Conservation (phyloP, 1,140 invertebrate genomes). For the Habropoda laboriosa region DNA sequence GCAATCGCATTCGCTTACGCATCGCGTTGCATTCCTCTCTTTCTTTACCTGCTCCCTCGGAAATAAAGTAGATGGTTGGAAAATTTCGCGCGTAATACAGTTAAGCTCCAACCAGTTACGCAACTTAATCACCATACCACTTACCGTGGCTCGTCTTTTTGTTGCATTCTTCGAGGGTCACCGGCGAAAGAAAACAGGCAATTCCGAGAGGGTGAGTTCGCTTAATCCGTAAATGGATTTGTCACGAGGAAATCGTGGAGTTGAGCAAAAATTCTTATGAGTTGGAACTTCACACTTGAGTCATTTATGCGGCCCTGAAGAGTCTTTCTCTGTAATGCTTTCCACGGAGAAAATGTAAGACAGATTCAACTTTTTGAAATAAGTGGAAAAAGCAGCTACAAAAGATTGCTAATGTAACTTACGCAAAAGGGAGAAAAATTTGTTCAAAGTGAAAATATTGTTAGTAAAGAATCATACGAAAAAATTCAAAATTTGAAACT, state of each 20-base stretch:
- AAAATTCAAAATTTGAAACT: too few species aligned
- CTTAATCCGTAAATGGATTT: neutral
- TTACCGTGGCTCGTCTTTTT: neutral
- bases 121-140: slow-evolving; percentile 12
- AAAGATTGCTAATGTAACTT: too few species aligned
- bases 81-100: slow-evolving; percentile 26
- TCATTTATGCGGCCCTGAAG: too few species aligned
- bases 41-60: neutral
- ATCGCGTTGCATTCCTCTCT: neutral
- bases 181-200: neutral
- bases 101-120: neutral
- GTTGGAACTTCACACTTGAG: too few species aligned
- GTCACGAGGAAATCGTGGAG: neutral
- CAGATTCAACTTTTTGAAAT: too few species aligned
- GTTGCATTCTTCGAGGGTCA: neutral
- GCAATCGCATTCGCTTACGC: neutral
- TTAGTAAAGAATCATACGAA: too few species aligned
- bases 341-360: too few species aligned
- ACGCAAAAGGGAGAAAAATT: too few species aligned
- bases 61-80: slow-evolving; percentile 12
- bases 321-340: too few species aligned
- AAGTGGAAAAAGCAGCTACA: too few species aligned
- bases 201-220: neutral
- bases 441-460: too few species aligned
- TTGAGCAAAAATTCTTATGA: too few species aligned